Base-by-base conservation (phyloP, 1,140 invertebrate genomes). In the Marisa cornuarietis region DNA sequence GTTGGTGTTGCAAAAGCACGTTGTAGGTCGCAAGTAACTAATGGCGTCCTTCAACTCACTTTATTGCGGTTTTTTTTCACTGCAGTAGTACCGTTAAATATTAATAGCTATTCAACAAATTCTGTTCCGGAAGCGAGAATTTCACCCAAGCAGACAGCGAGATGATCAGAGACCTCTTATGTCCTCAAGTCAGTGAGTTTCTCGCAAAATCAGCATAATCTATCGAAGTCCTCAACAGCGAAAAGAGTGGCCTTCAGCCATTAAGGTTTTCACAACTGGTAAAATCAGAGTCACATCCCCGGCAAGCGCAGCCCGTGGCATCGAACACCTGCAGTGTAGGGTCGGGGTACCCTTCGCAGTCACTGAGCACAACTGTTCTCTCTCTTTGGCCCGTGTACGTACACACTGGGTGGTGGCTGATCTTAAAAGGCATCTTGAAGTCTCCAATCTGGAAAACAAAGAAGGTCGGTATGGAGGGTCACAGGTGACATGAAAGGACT, bases 381-480 rank as follows among this genome's bases (percentile, higher is more conserved):
- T 90, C 87, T 72, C 91, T 92, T 1, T 93, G 91, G 6, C 93
- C 92, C 5, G 93, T 94, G 87, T 96, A 95, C 22, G 95, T 94
- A 90, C 96, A 97, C 2, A 96, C 95, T 0, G 95, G 95, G 88
- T 97, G 96, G 83, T 94, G 93, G 9, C 95, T 95, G 61, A 94
- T 93, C 88, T 96, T 96, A 87, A 94, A 96, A 0, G 96, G 96
- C 88, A 96, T 96, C 86, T 95, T 93, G 93, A 94, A 96, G 90
- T 96, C 95, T 0, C 95, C 94, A 78, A 96, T 95, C 94, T 94
- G 88, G 78, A 71, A 81, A 61, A 71, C 10, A 78, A 3, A 62
- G 14, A 77, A 22, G 20, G 24, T 76, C 52, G 7, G 16, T 58
- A 58, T 18, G 0, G 0, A n/a, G 13, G 65, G 13, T 13, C 1